These are phyloP conservation scores for Myrmecophaga tridactyla DNA, from an alignment of 2,113 vertebrate species.

Conservation along the genomic window DNA sequence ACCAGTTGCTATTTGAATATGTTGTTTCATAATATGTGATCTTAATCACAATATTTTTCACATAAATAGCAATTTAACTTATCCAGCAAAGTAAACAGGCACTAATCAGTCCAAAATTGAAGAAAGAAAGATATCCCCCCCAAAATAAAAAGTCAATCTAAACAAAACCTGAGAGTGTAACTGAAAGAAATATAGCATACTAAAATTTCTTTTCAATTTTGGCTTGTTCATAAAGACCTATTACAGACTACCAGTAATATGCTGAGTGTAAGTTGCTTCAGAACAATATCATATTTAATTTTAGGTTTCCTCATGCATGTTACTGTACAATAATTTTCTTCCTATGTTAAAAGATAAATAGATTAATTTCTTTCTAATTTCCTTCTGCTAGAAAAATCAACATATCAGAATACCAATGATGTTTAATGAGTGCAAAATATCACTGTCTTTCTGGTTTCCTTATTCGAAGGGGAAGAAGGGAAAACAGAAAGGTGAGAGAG, in stretches of 20 bases:
- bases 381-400: not conserved
- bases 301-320: not conserved
- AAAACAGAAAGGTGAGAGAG: fast-evolving
- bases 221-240: not conserved
- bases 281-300: not conserved
- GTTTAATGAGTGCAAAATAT: not conserved
- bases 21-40: not conserved
- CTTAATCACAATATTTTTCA: not conserved
- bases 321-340: not conserved
- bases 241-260: not conserved
- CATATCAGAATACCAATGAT: not conserved
- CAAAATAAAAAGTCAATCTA: not conserved
- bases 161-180: not conserved
- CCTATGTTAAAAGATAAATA: not conserved
- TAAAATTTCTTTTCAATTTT: not conserved
- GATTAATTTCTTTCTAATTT: not conserved
- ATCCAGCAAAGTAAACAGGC: not conserved
- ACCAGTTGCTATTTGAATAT: not conserved
- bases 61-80: not conserved
- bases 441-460: not conserved
- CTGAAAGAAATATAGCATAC: not conserved
- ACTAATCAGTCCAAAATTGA: not conserved
- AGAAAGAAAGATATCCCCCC: not conserved
- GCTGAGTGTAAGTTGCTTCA: not conserved
- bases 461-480: not conserved